A percentile compares a stretch with the other conserved stretches of the same genome.
Conservation (phyloP, 1,140 invertebrate genomes). For the Neodiprion lecontei region DNA sequence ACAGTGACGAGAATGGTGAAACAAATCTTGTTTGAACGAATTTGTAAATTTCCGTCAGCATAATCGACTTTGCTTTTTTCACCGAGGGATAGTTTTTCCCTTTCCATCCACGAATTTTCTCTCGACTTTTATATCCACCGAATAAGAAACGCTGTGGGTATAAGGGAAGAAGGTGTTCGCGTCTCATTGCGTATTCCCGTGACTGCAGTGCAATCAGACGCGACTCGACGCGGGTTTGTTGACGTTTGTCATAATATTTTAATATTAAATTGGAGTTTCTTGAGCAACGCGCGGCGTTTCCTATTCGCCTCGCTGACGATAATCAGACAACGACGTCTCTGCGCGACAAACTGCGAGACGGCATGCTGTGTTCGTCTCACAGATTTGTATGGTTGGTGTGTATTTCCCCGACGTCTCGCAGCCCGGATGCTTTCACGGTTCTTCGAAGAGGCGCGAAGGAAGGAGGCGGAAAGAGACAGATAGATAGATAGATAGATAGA, state of each 20-base stretch:
- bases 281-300: background rate
- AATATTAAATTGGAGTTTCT: slow-evolving; percentile 58
- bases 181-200: slow-evolving; percentile 59
- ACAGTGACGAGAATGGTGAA: no score
- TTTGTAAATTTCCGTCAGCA: background rate
- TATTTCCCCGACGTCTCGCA: no score
- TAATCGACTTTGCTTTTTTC: background rate
- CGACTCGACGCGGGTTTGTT: slow-evolving; percentile 48
- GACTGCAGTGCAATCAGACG: slow-evolving; percentile 54
- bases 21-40: no score
- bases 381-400: no score
- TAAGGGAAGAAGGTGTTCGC: slow-evolving; percentile 10
- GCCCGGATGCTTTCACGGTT: no score
- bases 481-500: no score
- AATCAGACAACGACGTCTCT: background rate
- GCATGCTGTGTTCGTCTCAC: no score
- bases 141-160: background rate
- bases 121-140: background rate
- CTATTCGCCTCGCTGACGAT: background rate
- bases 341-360: no score
- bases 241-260: slow-evolving; percentile 66
- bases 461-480: no score
- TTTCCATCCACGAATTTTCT: background rate
- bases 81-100: background rate
- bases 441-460: no score